Evolutionary conservation across 1,140 invertebrate species (phyloP), one percentile per base, ranked within the genome.

Genomic region (Drosophila simulans): DNA sequence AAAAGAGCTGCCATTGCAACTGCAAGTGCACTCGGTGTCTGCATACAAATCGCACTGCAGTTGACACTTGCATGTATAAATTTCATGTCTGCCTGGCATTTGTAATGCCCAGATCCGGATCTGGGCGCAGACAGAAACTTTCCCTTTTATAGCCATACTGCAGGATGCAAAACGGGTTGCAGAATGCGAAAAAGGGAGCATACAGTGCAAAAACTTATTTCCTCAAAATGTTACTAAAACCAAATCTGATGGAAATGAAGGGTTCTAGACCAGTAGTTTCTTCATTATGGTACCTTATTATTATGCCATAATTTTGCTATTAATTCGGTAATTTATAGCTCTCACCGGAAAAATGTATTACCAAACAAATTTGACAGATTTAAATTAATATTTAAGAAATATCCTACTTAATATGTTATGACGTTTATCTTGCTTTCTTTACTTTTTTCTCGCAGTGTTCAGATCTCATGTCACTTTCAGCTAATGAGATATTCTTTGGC

Each of bases 31-130:
- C 34, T 34, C 69, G 55, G 40, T 65, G 73, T 58, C 73, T 76
- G 73, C 73, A 88, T 89, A 88, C 80, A 79, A 88, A 88, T 83
- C 75, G 75, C 37, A 66, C 45, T 71, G 78, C 74, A 78, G 83
- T 77, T 88, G 83, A 88, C 83, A 86, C 66, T 77, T 75, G 71
- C 81, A 63, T 70, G 75, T 65, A 73, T 72, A 71, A 73, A 59
- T 71, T 77, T 49, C 73, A 74, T 79, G 79, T 59, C 58, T 79
- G 79, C 53, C 54, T 72, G 62, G 84, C 83, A 83, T 86, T 86
- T 86, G 70, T 83, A 86, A 88, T 86, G 65, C 51, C 53, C 55
- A 85, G 81, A 84, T 86, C 82, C 70, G 56, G 57, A 80, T 53
- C 68, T 82, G 45, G 53, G 46, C 43, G 11, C 48, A 20, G 48